Conservation (phyloP, 1,140 invertebrate species). For the Ridgeia piscesae region DNA sequence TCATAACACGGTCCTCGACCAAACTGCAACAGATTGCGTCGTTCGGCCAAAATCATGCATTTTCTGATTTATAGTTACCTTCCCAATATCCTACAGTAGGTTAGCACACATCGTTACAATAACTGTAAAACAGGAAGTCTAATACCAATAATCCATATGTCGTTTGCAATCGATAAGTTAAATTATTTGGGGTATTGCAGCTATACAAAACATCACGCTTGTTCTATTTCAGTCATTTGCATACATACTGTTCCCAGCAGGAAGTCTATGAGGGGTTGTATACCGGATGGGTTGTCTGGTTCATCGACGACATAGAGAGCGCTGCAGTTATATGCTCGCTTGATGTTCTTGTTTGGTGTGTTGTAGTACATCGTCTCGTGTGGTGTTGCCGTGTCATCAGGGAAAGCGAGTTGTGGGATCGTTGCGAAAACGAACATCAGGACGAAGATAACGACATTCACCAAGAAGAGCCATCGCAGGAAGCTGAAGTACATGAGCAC, state of each 20-base stretch:
- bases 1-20: too few relatives aligned
- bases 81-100: too few relatives aligned
- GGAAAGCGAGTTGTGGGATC: conserved; percentile 31
- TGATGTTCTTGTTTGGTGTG: background rate
- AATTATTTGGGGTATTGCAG: too few relatives aligned
- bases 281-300: background rate
- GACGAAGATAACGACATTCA: conserved; percentile 45
- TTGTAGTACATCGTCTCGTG: conserved; percentile 20
- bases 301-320: conserved; percentile 23
- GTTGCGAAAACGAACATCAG: conserved; percentile 37
- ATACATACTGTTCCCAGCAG: conserved; percentile 46
- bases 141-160: too few relatives aligned
- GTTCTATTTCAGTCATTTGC: background rate
- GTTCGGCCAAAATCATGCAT: too few relatives aligned
- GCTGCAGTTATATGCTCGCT: conserved; percentile 32
- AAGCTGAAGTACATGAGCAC: conserved; percentile 51
- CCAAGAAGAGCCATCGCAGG: conserved; percentile 41
- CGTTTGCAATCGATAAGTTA: too few relatives aligned
- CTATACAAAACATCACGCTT: too few relatives aligned
- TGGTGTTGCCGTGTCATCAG: conserved; percentile 11
- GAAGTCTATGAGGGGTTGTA: conserved; percentile 38
- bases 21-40: too few relatives aligned
- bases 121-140: too few relatives aligned
- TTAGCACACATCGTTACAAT: too few relatives aligned
- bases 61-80: too few relatives aligned